phyloP scores from a whole-genome alignment of 2,888 invertebrate species.

The Luffia ferchaultella region DNA sequence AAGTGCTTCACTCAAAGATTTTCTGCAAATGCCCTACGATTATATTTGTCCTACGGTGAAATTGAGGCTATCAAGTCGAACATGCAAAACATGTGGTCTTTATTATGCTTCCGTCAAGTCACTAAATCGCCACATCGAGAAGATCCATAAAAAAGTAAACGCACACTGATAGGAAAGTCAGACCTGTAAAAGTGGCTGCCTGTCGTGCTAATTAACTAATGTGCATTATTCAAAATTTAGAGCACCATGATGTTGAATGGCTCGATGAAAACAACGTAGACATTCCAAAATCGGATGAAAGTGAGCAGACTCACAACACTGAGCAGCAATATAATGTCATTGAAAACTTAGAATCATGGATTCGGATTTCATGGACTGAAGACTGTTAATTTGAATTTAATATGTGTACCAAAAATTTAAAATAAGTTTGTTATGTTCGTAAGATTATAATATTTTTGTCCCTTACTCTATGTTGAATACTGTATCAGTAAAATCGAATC shows the following conservation, averaged over 20 bases:
- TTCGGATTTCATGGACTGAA: slow-evolving; percentile 18
- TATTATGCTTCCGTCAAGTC: slow-evolving; percentile 21
- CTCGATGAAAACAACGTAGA: slow-evolving; percentile 20
- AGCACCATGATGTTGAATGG: slow-evolving; percentile 20
- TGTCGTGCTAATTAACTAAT: not conserved
- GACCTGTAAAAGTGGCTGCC: slow-evolving; percentile 1
- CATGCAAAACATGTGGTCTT: slow-evolving; percentile 20
- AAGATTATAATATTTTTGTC: slow-evolving; percentile 9
- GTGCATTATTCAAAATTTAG: slow-evolving; percentile 15
- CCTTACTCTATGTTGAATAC: slow-evolving; percentile 1
- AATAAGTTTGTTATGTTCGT: slow-evolving; percentile 9
- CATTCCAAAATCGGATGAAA: slow-evolving; percentile 19
- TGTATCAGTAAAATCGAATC: slow-evolving; percentile 19
- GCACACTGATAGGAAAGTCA: not conserved
- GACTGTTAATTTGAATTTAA: slow-evolving; percentile 13
- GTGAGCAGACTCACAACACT: slow-evolving; percentile 20
- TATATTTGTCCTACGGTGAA: slow-evolving; percentile 19
- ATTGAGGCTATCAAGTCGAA: slow-evolving; percentile 21
- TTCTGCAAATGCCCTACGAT: slow-evolving; percentile 18
- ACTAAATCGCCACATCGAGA: slow-evolving; percentile 23
- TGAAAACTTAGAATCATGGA: slow-evolving; percentile 19
- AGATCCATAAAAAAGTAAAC: slow-evolving; percentile 3
- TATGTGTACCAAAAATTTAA: slow-evolving; percentile 9
- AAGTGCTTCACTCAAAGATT: slow-evolving; percentile 16
- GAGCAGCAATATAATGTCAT: slow-evolving; percentile 37